Evolutionary conservation across 92 coral and sea anemone genomes (phyloP), one percentile per base, ranked within the genome.

Genomic region (Heteractis magnifica): DNA sequence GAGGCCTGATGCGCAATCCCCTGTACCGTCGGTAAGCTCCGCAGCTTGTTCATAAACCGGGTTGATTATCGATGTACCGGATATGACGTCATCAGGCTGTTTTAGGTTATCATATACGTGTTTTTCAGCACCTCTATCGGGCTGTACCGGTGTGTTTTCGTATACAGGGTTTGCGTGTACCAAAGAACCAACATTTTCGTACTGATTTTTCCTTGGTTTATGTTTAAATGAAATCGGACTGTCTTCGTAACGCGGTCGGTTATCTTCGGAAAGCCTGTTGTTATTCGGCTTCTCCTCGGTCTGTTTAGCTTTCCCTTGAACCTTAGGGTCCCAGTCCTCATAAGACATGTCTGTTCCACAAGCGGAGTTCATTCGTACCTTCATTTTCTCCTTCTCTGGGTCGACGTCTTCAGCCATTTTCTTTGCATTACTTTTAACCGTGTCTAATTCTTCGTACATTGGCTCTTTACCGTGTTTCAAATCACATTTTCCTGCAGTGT

Each of bases 191-290:
- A 7, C 76, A 18, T 80, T 51, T 41, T 50, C 11, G 48, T 65
- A 18, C 44, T 80, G 58, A 13, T 50, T 34, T 8, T 50, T 56
- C 12, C 19, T 13, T 18, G n/a, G 44, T 59, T 16, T 79, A 8
- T 73, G 82, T 79, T 79, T 59, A 56, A 51, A 53, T 18, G 65
- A 78, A 58, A 65, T 52, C 14, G 83, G 83, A 15, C 26, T 65
- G 21, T 80, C 75, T 51, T 80, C 83, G 83, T 80, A 80, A 15
- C 83, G 75, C 0, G 76, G 76, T 48, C 75, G 83, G 44, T 50
- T 52, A 14, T 80, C 83, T 49, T 80, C 75, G 23, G 51, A 72
- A 23, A 72, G 71, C 19, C 11, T 23, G 56, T 0, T 53, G 14
- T 55, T 65, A 6, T 65, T 71, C 41, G 55, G 41, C 50, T 80